Evolutionary conservation across 2,113 vertebrate species (phyloP), one percentile per base, ranked within the genome.

Genomic region (Aythya baeri): DNA sequence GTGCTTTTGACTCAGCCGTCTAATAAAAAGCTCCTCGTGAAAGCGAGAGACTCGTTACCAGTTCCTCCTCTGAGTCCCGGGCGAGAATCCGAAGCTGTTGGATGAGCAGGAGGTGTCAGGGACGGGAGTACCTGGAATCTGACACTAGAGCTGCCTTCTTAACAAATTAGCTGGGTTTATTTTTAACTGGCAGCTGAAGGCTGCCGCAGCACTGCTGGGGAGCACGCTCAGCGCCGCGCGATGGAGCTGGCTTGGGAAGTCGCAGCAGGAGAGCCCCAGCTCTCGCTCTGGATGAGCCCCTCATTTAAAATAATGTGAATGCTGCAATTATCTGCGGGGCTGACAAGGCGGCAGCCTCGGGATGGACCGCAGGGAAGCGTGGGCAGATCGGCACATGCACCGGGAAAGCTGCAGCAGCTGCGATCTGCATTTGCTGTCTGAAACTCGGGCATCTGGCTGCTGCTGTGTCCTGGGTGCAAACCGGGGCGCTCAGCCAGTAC

Each of bases 21-120:
- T 50, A 36, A 14, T 3, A 7, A 66, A 73, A 43, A 50, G 17
- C 41, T 82, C 31, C 78, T 26, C 3, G 21, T 8, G 34, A 17
- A 62, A 82, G n/a, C 0, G 6, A n/a, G 80, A 70, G 57, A 6
- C 74, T 13, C 1, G 7, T 21, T 16, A 1, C 2, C 12, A 41
- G 63, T 20, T 31, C 75, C 73, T 81, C 11, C 36, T 55, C 75
- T 1, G 29, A 55, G 55, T 81, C 52, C 20, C 7, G 17, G 3
- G 44, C 2, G 14, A 94, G 46, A 26, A 22, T 2, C 0, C 0
- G 7, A 18, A 84, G 77, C 85, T 66, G 34, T 1, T 18, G 86
- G 61, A 38, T 6, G 7, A 43, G 66, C 26, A 6, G 57, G 67
- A 62, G 36, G 83, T 7, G 21, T 5, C 3, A 9, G 57, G 67